phyloP scores from a whole-genome alignment of 2,113 vertebrate species.

The Clarias macrocephalus region DNA sequence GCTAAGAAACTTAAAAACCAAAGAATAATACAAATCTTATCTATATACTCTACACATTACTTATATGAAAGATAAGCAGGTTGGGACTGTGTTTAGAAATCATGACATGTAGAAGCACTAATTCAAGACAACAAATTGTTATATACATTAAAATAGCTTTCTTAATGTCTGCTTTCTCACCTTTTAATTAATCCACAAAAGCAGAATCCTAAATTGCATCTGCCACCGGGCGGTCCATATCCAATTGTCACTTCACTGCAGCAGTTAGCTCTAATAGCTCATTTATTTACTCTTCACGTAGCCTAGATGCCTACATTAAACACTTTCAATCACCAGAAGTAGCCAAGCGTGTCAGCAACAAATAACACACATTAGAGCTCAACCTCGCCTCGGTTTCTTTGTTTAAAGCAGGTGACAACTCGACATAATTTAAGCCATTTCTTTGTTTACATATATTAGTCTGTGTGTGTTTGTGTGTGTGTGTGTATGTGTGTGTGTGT shows the following conservation, averaged over 20 bases:
- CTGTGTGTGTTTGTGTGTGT: conserved; percentile 7
- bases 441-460: background rate
- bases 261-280: conserved; percentile 43
- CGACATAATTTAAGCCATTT: conserved; percentile 28
- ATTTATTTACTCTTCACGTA: conserved; percentile 52
- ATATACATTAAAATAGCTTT: background rate
- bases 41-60: background rate
- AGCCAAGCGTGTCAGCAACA: conserved; percentile 34
- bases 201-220: conserved; percentile 39
- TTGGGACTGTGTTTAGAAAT: background rate
- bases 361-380: conserved; percentile 29
- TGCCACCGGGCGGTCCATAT: conserved; percentile 14
- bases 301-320: conserved; percentile 34
- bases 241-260: conserved; percentile 29
- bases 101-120: background rate
- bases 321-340: conserved; percentile 40
- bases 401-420: conserved; percentile 30
- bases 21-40: background rate
- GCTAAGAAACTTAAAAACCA: background rate
- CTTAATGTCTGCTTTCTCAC: background rate
- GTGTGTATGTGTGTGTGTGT: background rate
- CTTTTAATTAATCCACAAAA: conserved; percentile 4
- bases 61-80: background rate
- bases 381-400: conserved; percentile 25
- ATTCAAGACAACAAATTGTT: background rate